Conservation (phyloP, 2,888 invertebrate species). For the Lobophora halterata region DNA sequence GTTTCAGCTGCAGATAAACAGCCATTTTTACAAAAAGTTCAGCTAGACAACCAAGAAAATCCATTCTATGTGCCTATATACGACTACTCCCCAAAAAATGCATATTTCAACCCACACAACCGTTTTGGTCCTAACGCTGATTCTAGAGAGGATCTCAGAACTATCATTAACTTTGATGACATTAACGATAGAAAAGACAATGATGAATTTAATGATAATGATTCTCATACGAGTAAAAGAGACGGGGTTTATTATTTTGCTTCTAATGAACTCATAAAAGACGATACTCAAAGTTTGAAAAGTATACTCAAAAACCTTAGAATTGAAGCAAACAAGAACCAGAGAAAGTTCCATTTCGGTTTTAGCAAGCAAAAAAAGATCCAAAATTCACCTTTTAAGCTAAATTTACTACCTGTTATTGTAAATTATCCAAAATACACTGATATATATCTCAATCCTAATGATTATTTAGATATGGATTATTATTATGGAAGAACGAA, state of each 20-base stretch:
- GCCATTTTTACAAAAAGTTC: background rate
- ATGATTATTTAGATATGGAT: slow-evolving; percentile 47
- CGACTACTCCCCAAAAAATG: slow-evolving; percentile 46
- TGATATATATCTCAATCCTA: slow-evolving; percentile 34
- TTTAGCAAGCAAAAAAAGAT: slow-evolving; percentile 8
- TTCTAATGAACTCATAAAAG: background rate
- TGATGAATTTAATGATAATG: background rate
- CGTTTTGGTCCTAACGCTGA: slow-evolving; percentile 42
- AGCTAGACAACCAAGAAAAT: slow-evolving; percentile 30
- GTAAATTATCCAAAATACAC: slow-evolving; percentile 10
- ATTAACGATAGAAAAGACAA: slow-evolving; percentile 1
- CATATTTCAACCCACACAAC: slow-evolving; percentile 51
- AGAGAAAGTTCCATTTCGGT: slow-evolving; percentile 23
- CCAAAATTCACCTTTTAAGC: slow-evolving; percentile 5
- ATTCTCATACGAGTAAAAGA: too few relatives aligned
- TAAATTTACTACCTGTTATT: slow-evolving; percentile 11
- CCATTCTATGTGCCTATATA: slow-evolving; percentile 44
- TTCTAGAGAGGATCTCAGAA: slow-evolving; percentile 8
- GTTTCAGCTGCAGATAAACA: slow-evolving; percentile 1
- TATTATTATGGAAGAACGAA: slow-evolving; percentile 36
- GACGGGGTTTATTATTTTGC: background rate
- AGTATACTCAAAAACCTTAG: too few relatives aligned
- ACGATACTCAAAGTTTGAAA: too few relatives aligned
- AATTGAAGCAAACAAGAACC: slow-evolving; percentile 3
- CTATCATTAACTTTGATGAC: slow-evolving; percentile 2